Base-by-base conservation (phyloP, 1,140 invertebrate species). In the Rhopalosiphum maidis region DNA sequence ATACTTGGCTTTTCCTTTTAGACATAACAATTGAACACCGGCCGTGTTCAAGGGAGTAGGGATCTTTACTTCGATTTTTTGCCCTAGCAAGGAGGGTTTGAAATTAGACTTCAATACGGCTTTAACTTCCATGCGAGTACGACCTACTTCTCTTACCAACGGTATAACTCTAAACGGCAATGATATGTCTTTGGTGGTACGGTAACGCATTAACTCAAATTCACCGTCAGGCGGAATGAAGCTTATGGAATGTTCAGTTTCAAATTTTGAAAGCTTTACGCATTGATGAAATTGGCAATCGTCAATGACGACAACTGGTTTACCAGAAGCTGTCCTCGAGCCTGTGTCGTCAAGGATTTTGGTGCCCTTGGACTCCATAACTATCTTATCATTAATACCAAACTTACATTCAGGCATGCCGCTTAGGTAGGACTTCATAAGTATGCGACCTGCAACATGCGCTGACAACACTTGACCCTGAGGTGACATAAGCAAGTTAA, bases 331-430 rank as follows among this genome's bases (percentile, higher is more conserved):
- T 23, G 97, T 97, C 21, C 96, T 96, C 68, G 97, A 96, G 6
- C 96, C 96, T 22, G 96, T 96, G 46, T 94, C 94, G 23, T 93
- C 96, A 15, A 96, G 96, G 6, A 91, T 94, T 68, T 93, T 94
- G 95, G 96, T 96, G 11, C 98, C 98, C 95, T 99, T 99, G 1
- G 98, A 98, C 94, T 99, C 99, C 98, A 99, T 99, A 0, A 99
- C 98, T 93, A 99, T 98, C 96, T 99, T 99, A 95, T 99, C 99
- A 95, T 99, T 99, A 94, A 99, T 99, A 25, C 99, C 99, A 96
- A 99, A 99, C 96, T 99, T 99, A 96, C 99, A 99, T 95, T 99
- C 99, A 0, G 99, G 99, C 99, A 99, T 99, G 51, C 99, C 99
- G 68, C 99, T 99, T 46, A 99, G 96, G 95, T 99, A 99, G 1